A percentile compares a stretch with the other conserved stretches of the same genome.
phyloP scores from a whole-genome alignment of 1,140 invertebrate genomes.

The Drosophila lacertosa region DNA sequence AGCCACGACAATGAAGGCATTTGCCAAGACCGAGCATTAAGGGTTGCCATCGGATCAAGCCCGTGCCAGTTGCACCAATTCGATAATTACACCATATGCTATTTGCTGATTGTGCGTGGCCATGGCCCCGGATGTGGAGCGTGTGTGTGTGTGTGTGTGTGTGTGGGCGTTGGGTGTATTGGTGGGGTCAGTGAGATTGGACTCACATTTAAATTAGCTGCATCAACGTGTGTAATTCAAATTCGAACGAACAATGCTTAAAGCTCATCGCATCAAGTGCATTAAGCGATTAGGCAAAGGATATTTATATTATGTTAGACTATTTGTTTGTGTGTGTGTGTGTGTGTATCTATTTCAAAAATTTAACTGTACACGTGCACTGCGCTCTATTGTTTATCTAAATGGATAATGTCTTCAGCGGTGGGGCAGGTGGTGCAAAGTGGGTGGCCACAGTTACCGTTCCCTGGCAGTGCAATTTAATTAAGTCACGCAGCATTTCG shows the following conservation, averaged over 20 bases:
- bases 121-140: background rate
- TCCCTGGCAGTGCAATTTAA: constrained; percentile 73
- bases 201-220: constrained; percentile 52
- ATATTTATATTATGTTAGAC: too few species aligned
- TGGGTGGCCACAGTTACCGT: constrained; percentile 3
- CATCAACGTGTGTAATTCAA: constrained; percentile 47
- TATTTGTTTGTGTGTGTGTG: background rate
- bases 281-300: constrained; percentile 52
- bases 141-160: background rate
- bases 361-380: constrained; percentile 71
- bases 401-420: constrained; percentile 54
- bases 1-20: constrained; percentile 72
- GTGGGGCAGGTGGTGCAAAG: background rate
- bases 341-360: constrained; percentile 60
- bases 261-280: constrained; percentile 54
- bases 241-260: constrained; percentile 50
- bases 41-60: background rate
- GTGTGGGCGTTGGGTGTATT: background rate
- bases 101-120: constrained; percentile 51
- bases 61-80: constrained; percentile 52
- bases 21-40: constrained; percentile 49
- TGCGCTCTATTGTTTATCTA: constrained; percentile 63
- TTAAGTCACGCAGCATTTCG: constrained; percentile 78
- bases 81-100: constrained; percentile 70
- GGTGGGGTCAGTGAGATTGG: background rate